These are phyloP conservation scores for Laticauda colubrina DNA, from an alignment of 2,113 vertebrate genomes.

Conservation along the genomic window DNA sequence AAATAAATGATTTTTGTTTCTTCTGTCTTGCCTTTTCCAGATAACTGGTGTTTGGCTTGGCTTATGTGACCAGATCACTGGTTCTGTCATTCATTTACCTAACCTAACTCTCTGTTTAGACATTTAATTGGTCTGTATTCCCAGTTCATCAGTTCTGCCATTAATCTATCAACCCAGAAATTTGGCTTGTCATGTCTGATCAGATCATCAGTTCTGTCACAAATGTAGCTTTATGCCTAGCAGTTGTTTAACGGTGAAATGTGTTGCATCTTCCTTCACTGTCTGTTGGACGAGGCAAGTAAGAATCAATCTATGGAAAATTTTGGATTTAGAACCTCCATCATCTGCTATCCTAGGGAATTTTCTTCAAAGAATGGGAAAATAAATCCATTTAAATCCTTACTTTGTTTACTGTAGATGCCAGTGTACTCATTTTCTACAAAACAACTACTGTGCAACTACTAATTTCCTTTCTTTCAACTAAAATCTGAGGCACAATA, in stretches of 20 bases:
- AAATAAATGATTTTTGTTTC: neutral
- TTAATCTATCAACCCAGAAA: neutral
- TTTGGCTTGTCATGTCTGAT: neutral
- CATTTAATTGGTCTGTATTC: neutral
- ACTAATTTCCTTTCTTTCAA: neutral
- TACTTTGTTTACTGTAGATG: neutral
- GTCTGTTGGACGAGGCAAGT: neutral
- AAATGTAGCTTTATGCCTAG: neutral
- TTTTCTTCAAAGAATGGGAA: neutral
- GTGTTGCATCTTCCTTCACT: neutral
- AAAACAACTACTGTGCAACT: neutral
- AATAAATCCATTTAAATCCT: neutral
- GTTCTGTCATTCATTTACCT: neutral
- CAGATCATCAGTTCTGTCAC: neutral
- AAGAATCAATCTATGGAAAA: neutral
- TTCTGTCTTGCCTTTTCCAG: neutral
- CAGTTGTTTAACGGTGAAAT: neutral
- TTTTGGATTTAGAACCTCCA: neutral
- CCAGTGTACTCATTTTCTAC: neutral
- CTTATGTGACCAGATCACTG: neutral
- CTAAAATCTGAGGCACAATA: neutral
- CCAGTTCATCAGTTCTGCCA: neutral
- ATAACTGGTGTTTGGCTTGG: neutral
- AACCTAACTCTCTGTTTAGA: neutral
- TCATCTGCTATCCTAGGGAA: neutral